These are phyloP conservation scores for Drosophila micromelanica DNA, from an alignment of 1,140 invertebrate species.

Conservation along the genomic window DNA sequence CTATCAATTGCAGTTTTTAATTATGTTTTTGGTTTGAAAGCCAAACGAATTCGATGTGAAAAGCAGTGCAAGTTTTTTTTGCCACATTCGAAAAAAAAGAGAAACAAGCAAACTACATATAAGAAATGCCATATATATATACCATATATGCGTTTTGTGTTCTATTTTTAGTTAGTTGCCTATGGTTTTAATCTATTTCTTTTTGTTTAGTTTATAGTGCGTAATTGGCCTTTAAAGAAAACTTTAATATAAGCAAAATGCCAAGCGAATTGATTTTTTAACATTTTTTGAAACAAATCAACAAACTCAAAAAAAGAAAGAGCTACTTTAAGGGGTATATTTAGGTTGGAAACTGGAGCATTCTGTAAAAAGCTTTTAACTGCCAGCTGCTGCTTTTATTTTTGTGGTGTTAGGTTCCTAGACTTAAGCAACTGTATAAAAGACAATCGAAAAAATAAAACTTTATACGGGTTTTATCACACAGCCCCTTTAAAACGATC, in stretches of 20 bases:
- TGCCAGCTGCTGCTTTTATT: conserved; percentile 49
- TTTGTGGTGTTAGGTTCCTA: conserved; percentile 59
- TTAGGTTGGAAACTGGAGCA: conserved; percentile 26
- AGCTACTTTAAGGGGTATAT: conserved; percentile 23
- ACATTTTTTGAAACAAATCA: conserved; percentile 81
- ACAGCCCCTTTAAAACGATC: conserved; percentile 59
- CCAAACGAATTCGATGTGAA: conserved; percentile 57
- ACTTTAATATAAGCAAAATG: conserved; percentile 45
- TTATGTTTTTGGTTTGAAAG: conserved; percentile 36
- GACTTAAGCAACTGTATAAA: conserved; percentile 51
- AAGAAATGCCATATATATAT: conserved; percentile 12
- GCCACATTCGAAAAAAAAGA: conserved; percentile 55
- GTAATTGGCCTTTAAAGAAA: conserved; percentile 59
- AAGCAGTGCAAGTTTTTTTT: conserved; percentile 84
- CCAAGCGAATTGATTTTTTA: conserved; percentile 79
- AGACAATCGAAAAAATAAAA: conserved; percentile 32
- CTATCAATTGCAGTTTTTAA: conserved; percentile 8
- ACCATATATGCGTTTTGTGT: conserved; percentile 19
- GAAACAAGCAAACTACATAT: conserved; percentile 9
- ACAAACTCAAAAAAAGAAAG: conserved; percentile 44
- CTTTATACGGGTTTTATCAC: conserved; percentile 21
- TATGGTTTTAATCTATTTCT: conserved; percentile 30
- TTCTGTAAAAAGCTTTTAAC: conserved; percentile 46
- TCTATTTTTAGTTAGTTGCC: conserved; percentile 34
- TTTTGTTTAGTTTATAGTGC: conserved; percentile 83